Evolutionary conservation across 1,140 invertebrate genomes (phyloP), one percentile per base, ranked within the genome.

Genomic region (Triops cancriformis): DNA sequence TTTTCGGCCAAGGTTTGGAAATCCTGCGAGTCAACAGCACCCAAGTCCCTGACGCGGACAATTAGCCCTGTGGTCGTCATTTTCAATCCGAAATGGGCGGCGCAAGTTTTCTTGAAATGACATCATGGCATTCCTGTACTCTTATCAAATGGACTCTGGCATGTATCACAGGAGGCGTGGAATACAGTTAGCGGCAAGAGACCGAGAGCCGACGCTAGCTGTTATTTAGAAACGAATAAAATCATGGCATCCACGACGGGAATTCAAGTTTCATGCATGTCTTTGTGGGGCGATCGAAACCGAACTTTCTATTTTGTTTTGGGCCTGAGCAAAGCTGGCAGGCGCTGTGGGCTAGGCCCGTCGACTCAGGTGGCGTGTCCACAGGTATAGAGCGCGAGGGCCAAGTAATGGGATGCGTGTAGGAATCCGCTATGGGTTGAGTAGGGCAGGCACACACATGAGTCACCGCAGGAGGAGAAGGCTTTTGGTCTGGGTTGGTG

Each of bases 1-100:
- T 77, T 42, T 73, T 73, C 27, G 76, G 76, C 12, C 72, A 77
- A 77, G 76, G 76, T 73, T 73, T 77, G 43, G 51, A 77, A 77
- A 72, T 77, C 72, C 73, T 77, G 64, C 18, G 27, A 72, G 73
- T 73, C 28, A 41, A 73, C 76, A 41, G n/a, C 31, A 1, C 26
- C 37, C 26, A 7, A 11, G 14, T 31, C 18, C 73, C 10, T 73
- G 12, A 37, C 1, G 23, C 41, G 41, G 37, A 18, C 37, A 23
- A 27, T 73, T 73, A 72, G 28, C 23, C n/a, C 26, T 73, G n/a
- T 73, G 27, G 26, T 43, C 31, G 23, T 74, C 23, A n/a, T 12
- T 37, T 41, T 31, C 26, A 26, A 18, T 7, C 28, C 26, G 31
- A 74, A 42, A 42, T 74, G 43, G 26, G 43, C n/a, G n/a, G n/a